These are phyloP conservation scores for Apamea crenata DNA, from an alignment of 2,888 invertebrate genomes.

Conservation along the genomic window DNA sequence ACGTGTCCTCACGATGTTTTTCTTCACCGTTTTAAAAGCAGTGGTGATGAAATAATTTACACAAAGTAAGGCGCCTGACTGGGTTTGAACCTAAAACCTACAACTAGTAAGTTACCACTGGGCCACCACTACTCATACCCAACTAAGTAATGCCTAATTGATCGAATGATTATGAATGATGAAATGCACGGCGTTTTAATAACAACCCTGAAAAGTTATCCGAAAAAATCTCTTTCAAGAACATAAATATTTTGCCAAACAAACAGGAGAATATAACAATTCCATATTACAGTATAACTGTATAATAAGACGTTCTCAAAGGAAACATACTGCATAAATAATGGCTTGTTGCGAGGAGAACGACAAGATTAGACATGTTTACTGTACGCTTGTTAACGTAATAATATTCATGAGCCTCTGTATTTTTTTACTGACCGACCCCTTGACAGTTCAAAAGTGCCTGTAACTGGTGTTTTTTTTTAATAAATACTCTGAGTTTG, in stretches of 20 bases:
- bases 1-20: neutral
- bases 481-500: too few species aligned
- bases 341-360: conserved; percentile 4
- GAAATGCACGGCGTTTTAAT: neutral
- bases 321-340: conserved; percentile 31
- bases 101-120: too few species aligned
- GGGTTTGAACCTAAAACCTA: too few species aligned
- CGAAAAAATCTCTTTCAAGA: neutral
- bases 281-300: conserved; percentile 5
- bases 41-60: neutral
- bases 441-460: too few species aligned
- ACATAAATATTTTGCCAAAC: conserved; percentile 1
- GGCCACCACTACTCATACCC: too few species aligned
- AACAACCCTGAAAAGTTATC: neutral
- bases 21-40: neutral
- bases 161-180: neutral
- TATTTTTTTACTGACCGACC: too few species aligned
- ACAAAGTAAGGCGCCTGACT: too few species aligned
- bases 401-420: neutral
- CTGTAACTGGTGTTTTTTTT: too few species aligned
- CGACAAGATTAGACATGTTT: conserved; percentile 20
- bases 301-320: conserved; percentile 1
- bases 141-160: neutral
- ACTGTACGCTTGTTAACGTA: conserved; percentile 16
- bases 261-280: neutral